phyloP scores from a whole-genome alignment of 2,113 vertebrate genomes.

The Tupaia tana region DNA sequence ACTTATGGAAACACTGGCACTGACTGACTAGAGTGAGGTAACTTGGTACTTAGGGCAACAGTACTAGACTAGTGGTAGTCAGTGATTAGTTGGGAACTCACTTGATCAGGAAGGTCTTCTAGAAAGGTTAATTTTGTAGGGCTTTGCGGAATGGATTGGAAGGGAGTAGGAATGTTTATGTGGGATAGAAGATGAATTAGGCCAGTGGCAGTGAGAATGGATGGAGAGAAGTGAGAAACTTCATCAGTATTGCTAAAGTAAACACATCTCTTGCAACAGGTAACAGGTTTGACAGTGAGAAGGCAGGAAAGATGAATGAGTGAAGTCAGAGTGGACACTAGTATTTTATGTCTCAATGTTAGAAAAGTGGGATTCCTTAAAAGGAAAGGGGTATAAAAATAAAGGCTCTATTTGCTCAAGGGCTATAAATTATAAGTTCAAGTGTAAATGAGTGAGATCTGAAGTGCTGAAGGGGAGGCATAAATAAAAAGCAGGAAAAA shows the following conservation, averaged over 20 bases:
- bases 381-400: not conserved
- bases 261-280: not conserved
- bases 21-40: not conserved
- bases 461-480: not conserved
- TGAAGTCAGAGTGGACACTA: not conserved
- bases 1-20: not conserved
- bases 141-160: not conserved
- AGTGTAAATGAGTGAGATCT: not conserved
- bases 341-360: not conserved
- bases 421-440: not conserved
- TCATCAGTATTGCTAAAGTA: accelerated
- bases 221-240: not conserved
- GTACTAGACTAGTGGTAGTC: accelerated
- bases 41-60: not conserved
- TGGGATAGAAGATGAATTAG: not conserved
- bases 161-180: accelerated
- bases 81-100: not conserved
- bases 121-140: not conserved
- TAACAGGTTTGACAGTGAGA: not conserved
- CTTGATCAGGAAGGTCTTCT: not conserved
- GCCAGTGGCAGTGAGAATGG: no score
- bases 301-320: not conserved
- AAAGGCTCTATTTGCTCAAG: not conserved
- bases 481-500: not conserved
- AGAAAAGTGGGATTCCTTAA: not conserved